Evolutionary conservation across 2,888 invertebrate species (phyloP).

Genomic region (Macaria liturata): DNA sequence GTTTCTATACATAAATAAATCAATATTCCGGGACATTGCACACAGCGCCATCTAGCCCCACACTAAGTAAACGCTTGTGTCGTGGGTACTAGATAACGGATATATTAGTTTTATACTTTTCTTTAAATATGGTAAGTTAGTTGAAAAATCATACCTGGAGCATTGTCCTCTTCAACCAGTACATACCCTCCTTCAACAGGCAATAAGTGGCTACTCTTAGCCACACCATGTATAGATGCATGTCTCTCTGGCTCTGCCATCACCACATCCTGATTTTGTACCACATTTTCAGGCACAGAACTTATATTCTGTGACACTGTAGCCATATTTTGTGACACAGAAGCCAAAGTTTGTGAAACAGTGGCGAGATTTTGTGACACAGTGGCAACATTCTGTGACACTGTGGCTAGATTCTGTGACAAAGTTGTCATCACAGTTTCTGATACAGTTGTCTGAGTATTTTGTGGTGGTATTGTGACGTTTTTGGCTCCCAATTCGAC

Average conservation of each 20-base stretch:
- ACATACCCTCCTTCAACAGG: conserved; percentile 75
- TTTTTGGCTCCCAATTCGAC: conserved; percentile 54
- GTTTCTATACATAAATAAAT: too few relatives aligned
- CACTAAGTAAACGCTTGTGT: too few relatives aligned
- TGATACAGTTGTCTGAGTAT: conserved; percentile 8
- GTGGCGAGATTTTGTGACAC: conserved; percentile 19
- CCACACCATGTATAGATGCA: conserved; percentile 48
- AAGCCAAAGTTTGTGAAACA: conserved; percentile 11
- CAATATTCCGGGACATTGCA: too few relatives aligned
- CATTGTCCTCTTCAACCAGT: conserved; percentile 56
- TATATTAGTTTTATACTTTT: too few relatives aligned
- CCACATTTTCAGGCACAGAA: neutral
- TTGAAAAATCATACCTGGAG: conserved; percentile 45
- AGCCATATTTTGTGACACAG: conserved; percentile 13
- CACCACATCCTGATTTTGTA: conserved; percentile 49
- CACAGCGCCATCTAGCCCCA: too few relatives aligned
- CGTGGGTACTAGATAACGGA: too few relatives aligned
- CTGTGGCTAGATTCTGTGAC: neutral
- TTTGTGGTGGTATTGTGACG: conserved; percentile 18
- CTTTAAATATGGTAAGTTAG: neutral
- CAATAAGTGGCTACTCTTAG: conserved; percentile 57
- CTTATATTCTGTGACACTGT: conserved; percentile 12
- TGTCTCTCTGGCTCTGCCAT: conserved; percentile 59
- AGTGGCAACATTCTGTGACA: neutral
- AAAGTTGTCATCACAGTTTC: conserved; percentile 4